Evolutionary conservation across 2,113 vertebrate genomes (phyloP), one percentile per base, ranked within the genome.

Genomic region (Ranitomeya variabilis): DNA sequence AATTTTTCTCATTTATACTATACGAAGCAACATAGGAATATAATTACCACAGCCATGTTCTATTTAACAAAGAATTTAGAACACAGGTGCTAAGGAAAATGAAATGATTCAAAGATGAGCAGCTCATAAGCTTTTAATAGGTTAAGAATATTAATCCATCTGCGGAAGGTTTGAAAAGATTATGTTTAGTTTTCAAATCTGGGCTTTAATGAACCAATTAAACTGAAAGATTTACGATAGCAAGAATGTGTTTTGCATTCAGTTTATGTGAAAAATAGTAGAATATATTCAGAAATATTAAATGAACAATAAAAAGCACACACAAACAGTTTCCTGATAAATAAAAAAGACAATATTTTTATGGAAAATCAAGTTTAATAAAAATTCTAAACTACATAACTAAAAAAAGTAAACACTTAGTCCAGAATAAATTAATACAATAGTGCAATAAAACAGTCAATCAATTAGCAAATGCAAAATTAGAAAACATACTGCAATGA

Each of bases 171-270:
- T 78, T 77, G 18, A 54, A 89, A 85, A 85, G 81, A 88, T 77
- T 89, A 69, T 89, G 74, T 89, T 89, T 89, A 79, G 85, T 89
- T 89, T 85, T 57, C 81, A 69, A 85, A 89, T 85, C 59, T 85
- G 85, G 64, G 82, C 59, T 79, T 89, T 89, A 89, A 89, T 85
- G 73, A 89, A 79, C 81, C 87, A 79, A 89, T 89, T 89, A 85
- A 78, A 89, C 78, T 19, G 51, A 78, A 73, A 89, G 87, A 89
- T 84, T 89, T 79, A 89, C 85, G 81, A 69, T 79, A 78, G 51
- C 51, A 59, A 55, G 3, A 57, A 79, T 31, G 59, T 69, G 45
- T 54, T 69, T 19, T 64, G 73, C 87, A 69, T 85, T 59, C 78
- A 71, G 52, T 66, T 83, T 59, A 37, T 45, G 13, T 74, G 83